Percentiles rank a stretch among this genome's conserved stretches.
phyloP scores from a whole-genome alignment of 2,888 invertebrate genomes.

The Platerodrilus igneus region DNA sequence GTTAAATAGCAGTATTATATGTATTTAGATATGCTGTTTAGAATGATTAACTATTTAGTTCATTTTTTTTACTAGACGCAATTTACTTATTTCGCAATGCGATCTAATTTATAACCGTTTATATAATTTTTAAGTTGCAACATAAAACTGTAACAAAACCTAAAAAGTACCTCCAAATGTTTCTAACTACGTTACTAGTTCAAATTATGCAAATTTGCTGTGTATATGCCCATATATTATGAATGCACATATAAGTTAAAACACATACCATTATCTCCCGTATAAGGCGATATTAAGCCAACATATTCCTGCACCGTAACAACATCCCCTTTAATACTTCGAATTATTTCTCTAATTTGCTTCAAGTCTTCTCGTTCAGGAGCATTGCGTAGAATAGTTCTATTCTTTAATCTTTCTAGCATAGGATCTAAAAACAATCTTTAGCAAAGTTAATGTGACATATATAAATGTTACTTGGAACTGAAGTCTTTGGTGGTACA shows the following conservation, averaged over 20 bases:
- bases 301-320: conserved; percentile 43
- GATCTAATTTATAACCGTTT: no score
- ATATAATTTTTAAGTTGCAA: no score
- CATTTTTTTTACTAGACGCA: no score
- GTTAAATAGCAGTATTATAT: no score
- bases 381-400: conserved; percentile 37
- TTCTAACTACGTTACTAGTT: not conserved
- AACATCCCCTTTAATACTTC: conserved; percentile 30
- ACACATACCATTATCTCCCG: conserved; percentile 43
- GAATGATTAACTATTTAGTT: no score
- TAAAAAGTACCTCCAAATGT: not conserved
- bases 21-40: no score
- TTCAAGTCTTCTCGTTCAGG: conserved; percentile 41
- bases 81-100: no score
- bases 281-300: conserved; percentile 40
- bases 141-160: no score
- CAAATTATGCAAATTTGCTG: no score
- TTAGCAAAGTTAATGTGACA: not conserved
- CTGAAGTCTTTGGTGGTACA: conserved; percentile 9
- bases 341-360: conserved; percentile 35
- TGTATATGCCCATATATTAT: no score
- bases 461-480: no score
- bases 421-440: conserved; percentile 12
- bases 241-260: no score
- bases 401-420: conserved; percentile 28